These are phyloP conservation scores for Drosophila pseudoobscura DNA, from an alignment of 1,140 invertebrate genomes.

Conservation along the genomic window DNA sequence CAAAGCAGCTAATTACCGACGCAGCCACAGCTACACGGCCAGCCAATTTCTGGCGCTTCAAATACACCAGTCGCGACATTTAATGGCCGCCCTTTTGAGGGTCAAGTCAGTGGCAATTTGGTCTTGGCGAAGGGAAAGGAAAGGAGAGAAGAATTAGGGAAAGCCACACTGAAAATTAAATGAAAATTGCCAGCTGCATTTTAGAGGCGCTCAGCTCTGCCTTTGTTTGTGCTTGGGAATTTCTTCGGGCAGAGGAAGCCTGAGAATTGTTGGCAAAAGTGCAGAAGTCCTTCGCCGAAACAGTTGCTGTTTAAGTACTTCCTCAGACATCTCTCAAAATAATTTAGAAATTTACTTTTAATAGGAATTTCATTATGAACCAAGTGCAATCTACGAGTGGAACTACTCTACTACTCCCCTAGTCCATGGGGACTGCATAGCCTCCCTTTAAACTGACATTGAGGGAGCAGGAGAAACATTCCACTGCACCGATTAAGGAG, in stretches of 20 bases:
- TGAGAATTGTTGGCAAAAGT: slow-evolving; percentile 12
- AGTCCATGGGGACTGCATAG: not conserved
- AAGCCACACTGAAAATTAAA: slow-evolving; percentile 72
- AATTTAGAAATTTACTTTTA: slow-evolving; percentile 33
- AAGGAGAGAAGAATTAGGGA: slow-evolving; percentile 5
- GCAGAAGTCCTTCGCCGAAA: slow-evolving; percentile 10
- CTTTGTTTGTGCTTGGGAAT: slow-evolving; percentile 30
- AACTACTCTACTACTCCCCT: not conserved
- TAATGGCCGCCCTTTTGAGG: slow-evolving; percentile 74
- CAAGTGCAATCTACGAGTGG: slow-evolving; percentile 12
- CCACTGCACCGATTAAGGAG: slow-evolving; percentile 21
- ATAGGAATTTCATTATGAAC: slow-evolving; percentile 31
- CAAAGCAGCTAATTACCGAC: slow-evolving; percentile 60
- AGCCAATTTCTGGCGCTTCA: slow-evolving; percentile 58
- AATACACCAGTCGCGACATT: slow-evolving; percentile 66
- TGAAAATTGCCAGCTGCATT: slow-evolving; percentile 73
- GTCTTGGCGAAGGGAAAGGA: not conserved
- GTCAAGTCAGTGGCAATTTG: slow-evolving; percentile 70
- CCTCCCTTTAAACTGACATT: not conserved
- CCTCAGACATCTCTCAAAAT: slow-evolving; percentile 17
- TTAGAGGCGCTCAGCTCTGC: slow-evolving; percentile 32
- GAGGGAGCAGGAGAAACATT: not conserved
- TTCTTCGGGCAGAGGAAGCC: slow-evolving; percentile 14
- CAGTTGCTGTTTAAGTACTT: not conserved
- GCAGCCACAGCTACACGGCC: slow-evolving; percentile 26